These are phyloP conservation scores for Ploceus nigricollis DNA, from an alignment of 2,113 vertebrate genomes.

Conservation along the genomic window DNA sequence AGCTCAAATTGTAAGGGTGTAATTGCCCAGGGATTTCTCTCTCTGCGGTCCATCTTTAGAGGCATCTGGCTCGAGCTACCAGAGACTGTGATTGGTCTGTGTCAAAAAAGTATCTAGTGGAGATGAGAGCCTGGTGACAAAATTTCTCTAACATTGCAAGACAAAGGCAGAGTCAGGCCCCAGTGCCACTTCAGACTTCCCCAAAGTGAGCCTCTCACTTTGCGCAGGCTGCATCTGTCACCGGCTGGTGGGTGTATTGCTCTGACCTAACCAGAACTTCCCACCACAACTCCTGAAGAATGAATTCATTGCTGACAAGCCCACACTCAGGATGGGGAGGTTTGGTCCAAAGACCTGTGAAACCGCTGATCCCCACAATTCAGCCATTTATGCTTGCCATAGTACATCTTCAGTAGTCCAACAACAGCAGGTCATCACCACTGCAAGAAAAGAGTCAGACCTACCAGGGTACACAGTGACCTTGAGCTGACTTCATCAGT, in stretches of 20 bases:
- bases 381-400: neutral
- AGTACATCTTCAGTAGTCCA: neutral
- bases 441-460: neutral
- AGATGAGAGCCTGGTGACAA: neutral
- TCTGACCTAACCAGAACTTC: neutral
- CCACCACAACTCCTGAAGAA: neutral
- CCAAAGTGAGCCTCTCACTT: neutral
- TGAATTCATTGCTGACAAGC: rapidly evolving
- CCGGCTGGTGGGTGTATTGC: neutral
- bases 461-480: neutral
- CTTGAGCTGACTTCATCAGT: neutral
- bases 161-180: neutral
- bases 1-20: neutral
- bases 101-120: no score
- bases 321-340: neutral
- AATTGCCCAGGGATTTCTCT: neutral
- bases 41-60: neutral
- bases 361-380: neutral
- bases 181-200: neutral
- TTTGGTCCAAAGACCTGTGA: neutral
- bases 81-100: neutral
- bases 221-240: neutral
- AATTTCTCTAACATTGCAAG: neutral
- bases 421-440: neutral
- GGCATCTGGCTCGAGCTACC: neutral